Evolutionary conservation across 2,797 vertebrate species (phyloP), one percentile per base, ranked within the genome.

Genomic region (Peromyscus eremicus): DNA sequence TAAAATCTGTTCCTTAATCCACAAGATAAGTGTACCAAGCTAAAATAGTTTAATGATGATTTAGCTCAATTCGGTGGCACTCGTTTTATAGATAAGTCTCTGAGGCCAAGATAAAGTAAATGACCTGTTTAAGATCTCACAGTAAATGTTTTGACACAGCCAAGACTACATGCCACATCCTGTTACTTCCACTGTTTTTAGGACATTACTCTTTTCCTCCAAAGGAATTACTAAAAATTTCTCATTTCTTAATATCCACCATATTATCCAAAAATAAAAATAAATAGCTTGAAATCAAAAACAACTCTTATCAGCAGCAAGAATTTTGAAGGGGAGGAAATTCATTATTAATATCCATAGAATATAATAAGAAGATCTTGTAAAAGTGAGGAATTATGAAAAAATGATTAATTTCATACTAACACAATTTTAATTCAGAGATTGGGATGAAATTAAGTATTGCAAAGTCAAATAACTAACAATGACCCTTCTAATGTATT

Each of bases 1-100:
- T 91, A 37, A 89, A 91, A 81, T 81, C n/a, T 73, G 10, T 46
- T 46, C 32, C 12, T 73, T 94, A 93, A 71, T 77, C 40, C 89
- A 77, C 52, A 49, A 89, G 79, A 91, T 75, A 32, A 91, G 19
- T 52, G 37, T 62, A 85, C 3, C 49, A n/a, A 89, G 82, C 27
- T 91, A 62, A 71, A 95, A 66, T 37, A 70, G 66, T 80, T 95
- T 81, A 71, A 82, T 76, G 80, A 77, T 75, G 49, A 94, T 73
- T 94, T 92, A 68, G 79, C 37, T 89, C 6, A 52, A 17, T 89
- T 57, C 6, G 9, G 55, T 87, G n/a, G 43, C 43, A 80, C 6
- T 96, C 57, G 76, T 80, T 93, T 96, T 43, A 23, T 60, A 89
- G 85, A 95, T 94, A 96, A 73, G 70, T 82, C 43, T 96, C 64